Percentiles rank a stretch among this genome's conserved stretches.
phyloP scores from a whole-genome alignment of 2,888 invertebrate species.

The Silvanus unidentatus region DNA sequence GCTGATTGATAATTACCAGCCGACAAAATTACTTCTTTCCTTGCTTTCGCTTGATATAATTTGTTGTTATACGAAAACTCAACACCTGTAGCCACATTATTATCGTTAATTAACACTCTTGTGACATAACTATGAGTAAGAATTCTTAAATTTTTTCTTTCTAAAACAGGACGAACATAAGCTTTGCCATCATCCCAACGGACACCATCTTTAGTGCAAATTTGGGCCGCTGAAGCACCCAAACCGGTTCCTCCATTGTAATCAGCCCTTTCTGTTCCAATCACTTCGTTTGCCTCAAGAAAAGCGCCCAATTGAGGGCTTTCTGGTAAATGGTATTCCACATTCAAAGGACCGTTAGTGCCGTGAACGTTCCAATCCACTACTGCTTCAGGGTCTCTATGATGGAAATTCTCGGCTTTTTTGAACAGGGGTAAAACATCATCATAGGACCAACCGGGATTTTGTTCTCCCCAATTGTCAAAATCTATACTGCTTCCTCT shows the following conservation, averaged over 20 bases:
- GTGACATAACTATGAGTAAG: conserved; percentile 62
- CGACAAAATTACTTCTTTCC: conserved; percentile 67
- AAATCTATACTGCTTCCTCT: conserved; percentile 47
- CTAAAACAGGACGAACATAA: conserved; percentile 60
- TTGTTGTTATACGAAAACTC: conserved; percentile 57
- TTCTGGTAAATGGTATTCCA: conserved; percentile 13
- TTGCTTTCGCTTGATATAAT: conserved; percentile 51
- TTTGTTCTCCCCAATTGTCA: conserved; percentile 45
- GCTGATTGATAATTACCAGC: conserved; percentile 78
- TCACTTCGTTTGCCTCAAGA: conserved; percentile 57
- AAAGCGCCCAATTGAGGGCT: conserved; percentile 45
- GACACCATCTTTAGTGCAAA: conserved; percentile 60
- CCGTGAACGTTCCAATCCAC: conserved; percentile 11
- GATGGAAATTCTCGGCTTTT: conserved; percentile 19
- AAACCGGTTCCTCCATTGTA: conserved; percentile 57
- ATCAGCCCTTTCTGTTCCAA: conserved; percentile 63
- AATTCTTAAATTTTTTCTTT: conserved; percentile 61
- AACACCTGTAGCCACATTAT: conserved; percentile 55
- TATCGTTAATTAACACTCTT: conserved; percentile 53
- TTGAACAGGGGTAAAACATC: conserved; percentile 51
- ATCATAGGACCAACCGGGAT: conserved; percentile 49
- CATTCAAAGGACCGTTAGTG: conserved; percentile 8
- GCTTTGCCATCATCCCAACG: conserved; percentile 71
- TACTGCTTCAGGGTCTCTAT: conserved; percentile 8
- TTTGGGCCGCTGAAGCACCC: conserved; percentile 62